phyloP scores from a whole-genome alignment of 2,888 invertebrate species.

The Apamea monoglypha region DNA sequence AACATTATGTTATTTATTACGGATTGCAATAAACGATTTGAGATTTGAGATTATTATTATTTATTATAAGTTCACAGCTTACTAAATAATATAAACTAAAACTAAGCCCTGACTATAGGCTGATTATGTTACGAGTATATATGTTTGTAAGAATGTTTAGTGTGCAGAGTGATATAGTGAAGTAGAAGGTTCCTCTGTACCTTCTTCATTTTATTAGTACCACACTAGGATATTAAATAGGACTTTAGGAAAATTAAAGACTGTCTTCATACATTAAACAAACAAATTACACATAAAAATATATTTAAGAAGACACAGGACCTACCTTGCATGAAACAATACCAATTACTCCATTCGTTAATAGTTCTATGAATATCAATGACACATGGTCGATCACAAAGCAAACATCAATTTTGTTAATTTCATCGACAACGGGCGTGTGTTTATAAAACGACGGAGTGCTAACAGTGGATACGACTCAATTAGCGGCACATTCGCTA shows the following conservation, averaged over 20 bases:
- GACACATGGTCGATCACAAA: slow-evolving; percentile 46
- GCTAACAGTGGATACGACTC: slow-evolving; percentile 59
- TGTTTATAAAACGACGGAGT: slow-evolving; percentile 53
- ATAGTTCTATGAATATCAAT: slow-evolving; percentile 49
- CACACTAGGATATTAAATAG: not conserved
- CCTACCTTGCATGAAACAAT: slow-evolving; percentile 10
- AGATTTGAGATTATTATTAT: too few species aligned
- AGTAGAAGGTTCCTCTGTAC: not conserved
- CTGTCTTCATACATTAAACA: too few species aligned
- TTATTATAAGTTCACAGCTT: too few species aligned
- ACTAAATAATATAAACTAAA: too few species aligned
- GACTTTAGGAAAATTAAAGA: too few species aligned
- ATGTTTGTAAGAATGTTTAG: too few species aligned
- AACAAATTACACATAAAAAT: too few species aligned
- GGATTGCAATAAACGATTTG: too few species aligned
- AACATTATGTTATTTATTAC: too few species aligned
- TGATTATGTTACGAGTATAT: too few species aligned
- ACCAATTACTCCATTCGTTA: slow-evolving; percentile 33
- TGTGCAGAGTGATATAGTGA: not conserved
- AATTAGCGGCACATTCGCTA: slow-evolving; percentile 56
- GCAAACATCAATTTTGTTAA: slow-evolving; percentile 68
- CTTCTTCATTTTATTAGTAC: not conserved
- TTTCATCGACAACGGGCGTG: slow-evolving; percentile 42
- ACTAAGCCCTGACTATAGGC: too few species aligned
- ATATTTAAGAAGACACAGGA: not conserved